Evolutionary conservation across 2,888 invertebrate genomes (phyloP), one percentile per base, ranked within the genome.

Genomic region (Catonia carolina): DNA sequence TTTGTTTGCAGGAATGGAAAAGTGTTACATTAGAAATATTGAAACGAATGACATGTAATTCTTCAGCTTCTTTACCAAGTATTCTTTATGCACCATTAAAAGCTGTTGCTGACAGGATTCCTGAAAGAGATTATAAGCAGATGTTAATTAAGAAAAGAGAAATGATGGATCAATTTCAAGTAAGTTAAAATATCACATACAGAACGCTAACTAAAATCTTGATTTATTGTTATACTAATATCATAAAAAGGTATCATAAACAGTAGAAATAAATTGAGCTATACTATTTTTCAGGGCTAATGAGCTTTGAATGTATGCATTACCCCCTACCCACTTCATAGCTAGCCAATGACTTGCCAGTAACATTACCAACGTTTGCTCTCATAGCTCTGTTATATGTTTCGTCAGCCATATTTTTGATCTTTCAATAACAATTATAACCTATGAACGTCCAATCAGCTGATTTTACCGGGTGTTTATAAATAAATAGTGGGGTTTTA

Each of bases 41-140:
- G 0, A 85, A 83, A 67, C 83, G 78, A 65, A 53, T 82, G 15
- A 71, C 79, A 2, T 78, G 82, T n/a, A 66, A 75, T 55, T 86
- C 88, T 0, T 72, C 80, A 6, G 82, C 85, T 66, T 84, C 81
- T n/a, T 74, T 85, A 17, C 77, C 83, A 0, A 79, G 82, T 22
- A 76, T 87, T 0, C 69, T 74, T 1, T 81, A 85, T 51, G 84
- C 83, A 1, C 77, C 85, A 2, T 56, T 81, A 56, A 80, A 80
- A 65, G 81, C 79, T 66, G 73, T 84, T 60, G 77, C 77, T 65
- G 78, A 81, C 6, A 61, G 49, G 31, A 35, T 82, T 59, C 80
- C 83, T 57, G 75, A 77, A 65, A 76, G 76, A 59, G 75, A 78
- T 65, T 78, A 78, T 65, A 72, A 77, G 42, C 77, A 78, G 59